Conservation (phyloP, 2,113 vertebrate genomes). For the Edolisoma coerulescens region DNA sequence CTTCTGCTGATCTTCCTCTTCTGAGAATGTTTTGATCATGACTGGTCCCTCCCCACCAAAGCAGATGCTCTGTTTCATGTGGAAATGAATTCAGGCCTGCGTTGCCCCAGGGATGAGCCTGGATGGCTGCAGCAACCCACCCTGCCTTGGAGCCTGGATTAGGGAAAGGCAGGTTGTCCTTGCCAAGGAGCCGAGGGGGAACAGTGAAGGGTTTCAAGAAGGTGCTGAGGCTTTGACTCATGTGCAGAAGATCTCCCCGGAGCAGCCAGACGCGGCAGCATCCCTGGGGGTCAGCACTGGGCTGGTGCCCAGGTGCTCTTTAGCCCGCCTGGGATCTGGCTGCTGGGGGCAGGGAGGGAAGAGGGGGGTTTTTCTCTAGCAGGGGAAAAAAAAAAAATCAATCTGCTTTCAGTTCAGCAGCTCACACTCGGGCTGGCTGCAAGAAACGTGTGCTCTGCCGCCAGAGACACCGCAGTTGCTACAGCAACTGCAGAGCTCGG, state of each 20-base stretch:
- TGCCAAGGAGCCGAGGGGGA: not conserved
- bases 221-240: not conserved
- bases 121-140: not conserved
- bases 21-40: not conserved
- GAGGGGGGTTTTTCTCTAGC: not conserved
- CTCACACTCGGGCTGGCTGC: not conserved
- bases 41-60: not conserved
- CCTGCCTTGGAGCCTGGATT: not conserved
- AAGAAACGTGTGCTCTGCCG: not conserved
- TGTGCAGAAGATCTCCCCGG: not conserved
- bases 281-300: rapidly evolving
- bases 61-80: not conserved
- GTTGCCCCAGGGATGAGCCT: not conserved
- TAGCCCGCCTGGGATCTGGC: not conserved
- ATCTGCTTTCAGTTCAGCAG: not conserved
- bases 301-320: not conserved
- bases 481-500: conserved; percentile 46
- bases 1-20: not conserved
- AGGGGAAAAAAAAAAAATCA: not conserved
- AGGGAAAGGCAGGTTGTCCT: not conserved
- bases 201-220: not conserved
- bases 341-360: not conserved
- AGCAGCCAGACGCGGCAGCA: not conserved
- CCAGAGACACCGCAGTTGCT: conserved; percentile 50
- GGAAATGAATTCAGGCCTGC: not conserved